Conservation (phyloP, 2,888 invertebrate species). For the Azorinus chamasolen region DNA sequence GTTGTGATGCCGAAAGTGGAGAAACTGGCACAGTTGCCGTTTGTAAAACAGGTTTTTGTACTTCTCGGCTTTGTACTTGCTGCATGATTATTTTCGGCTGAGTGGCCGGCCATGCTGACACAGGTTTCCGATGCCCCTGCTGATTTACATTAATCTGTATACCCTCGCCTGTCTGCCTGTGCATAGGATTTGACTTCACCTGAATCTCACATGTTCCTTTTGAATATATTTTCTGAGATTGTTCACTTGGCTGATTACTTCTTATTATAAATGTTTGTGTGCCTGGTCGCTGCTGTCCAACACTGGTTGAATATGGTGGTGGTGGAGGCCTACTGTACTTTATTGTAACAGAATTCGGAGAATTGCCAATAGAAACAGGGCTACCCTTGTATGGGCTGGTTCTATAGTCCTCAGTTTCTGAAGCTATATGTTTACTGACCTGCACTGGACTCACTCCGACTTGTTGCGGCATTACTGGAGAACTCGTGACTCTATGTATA, state of each 20-base stretch:
- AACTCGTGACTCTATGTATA: slow-evolving; percentile 56
- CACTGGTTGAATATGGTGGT: slow-evolving; percentile 43
- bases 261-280: slow-evolving; percentile 39
- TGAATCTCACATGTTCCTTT: slow-evolving; percentile 85
- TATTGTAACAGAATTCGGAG: slow-evolving; percentile 58
- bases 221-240: slow-evolving; percentile 87
- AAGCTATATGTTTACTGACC: slow-evolving; percentile 5
- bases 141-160: slow-evolving; percentile 49
- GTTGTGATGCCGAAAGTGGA: slow-evolving; percentile 27
- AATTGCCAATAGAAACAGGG: slow-evolving; percentile 4
- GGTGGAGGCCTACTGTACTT: slow-evolving; percentile 61
- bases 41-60: slow-evolving; percentile 86
- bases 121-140: slow-evolving; percentile 85
- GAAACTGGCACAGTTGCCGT: slow-evolving; percentile 97
- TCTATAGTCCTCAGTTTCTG: slow-evolving; percentile 6
- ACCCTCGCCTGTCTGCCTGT: slow-evolving; percentile 31
- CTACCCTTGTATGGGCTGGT: background rate
- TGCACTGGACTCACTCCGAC: slow-evolving; percentile 92
- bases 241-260: slow-evolving; percentile 61
- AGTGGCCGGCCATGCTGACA: slow-evolving; percentile 94
- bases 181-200: slow-evolving; percentile 30
- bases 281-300: slow-evolving; percentile 28
- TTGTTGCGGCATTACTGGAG: slow-evolving; percentile 74
- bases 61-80: slow-evolving; percentile 97
- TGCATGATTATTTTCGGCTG: slow-evolving; percentile 99